Percentiles rank a stretch among this genome's conserved stretches.
These are phyloP conservation scores for Lymantria monacha DNA, from an alignment of 2,888 invertebrate genomes.

Conservation along the genomic window DNA sequence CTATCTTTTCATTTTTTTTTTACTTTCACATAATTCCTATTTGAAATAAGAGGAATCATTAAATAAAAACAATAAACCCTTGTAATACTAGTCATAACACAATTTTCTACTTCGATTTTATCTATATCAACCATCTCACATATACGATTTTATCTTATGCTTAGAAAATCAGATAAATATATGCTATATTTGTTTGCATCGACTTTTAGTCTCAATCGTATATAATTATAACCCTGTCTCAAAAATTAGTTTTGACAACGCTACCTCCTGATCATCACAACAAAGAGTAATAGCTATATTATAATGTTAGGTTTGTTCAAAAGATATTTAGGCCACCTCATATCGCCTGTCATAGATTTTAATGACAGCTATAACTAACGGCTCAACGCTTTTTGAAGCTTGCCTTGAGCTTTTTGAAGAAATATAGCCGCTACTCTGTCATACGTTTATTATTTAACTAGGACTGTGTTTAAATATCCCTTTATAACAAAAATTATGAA, in stretches of 20 bases:
- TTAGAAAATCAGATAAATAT: too few species aligned
- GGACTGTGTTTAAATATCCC: neutral
- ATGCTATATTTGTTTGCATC: too few species aligned
- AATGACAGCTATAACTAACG: too few species aligned
- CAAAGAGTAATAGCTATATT: constrained; percentile 2
- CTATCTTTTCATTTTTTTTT: constrained; percentile 24
- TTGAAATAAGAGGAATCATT: constrained; percentile 13
- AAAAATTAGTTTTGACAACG: constrained; percentile 4
- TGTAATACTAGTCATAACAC: too few species aligned
- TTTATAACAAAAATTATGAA: constrained; percentile 4
- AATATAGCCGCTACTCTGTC: neutral
- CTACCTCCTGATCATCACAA: neutral
- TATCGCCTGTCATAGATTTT: too few species aligned
- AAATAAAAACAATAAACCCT: constrained; percentile 6
- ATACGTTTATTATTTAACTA: neutral
- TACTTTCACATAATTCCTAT: constrained; percentile 24
- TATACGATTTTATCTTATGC: too few species aligned
- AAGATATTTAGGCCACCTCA: too few species aligned
- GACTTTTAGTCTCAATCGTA: too few species aligned
- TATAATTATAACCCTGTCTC: too few species aligned
- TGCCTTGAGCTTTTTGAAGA: neutral
- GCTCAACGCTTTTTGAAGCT: neutral
- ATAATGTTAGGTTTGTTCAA: neutral
- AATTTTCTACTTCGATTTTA: too few species aligned
- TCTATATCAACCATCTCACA: too few species aligned